phyloP scores from a whole-genome alignment of 2,888 invertebrate species.

The Holacanthella duospinosa region DNA sequence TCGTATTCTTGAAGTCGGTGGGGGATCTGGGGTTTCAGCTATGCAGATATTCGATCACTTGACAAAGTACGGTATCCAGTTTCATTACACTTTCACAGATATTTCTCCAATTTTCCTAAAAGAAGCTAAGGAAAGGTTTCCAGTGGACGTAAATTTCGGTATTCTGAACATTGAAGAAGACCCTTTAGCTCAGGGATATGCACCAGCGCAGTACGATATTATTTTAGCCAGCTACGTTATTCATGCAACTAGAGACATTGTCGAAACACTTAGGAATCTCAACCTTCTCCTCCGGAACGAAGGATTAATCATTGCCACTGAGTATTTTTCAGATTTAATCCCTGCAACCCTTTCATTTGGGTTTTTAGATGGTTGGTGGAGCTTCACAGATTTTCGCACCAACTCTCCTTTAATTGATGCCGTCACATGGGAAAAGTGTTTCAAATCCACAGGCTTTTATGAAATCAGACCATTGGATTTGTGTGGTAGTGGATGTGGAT shows the following conservation, averaged over 20 bases:
- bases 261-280: background rate
- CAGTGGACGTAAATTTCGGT: background rate
- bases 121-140: background rate
- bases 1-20: background rate
- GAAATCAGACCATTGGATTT: background rate
- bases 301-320: background rate
- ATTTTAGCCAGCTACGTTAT: background rate
- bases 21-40: background rate
- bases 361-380: background rate
- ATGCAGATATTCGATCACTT: background rate
- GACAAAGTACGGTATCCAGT: background rate
- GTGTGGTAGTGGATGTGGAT: background rate
- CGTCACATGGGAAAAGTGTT: background rate
- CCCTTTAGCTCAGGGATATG: background rate
- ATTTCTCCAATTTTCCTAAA: background rate
- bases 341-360: background rate
- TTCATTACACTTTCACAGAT: background rate
- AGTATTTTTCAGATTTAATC: background rate
- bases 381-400: background rate
- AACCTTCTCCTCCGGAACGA: background rate
- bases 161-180: background rate
- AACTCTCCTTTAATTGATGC: background rate
- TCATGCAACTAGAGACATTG: background rate
- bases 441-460: background rate
- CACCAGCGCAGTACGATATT: background rate